These are phyloP conservation scores for Muscidifurax raptorellus DNA, from an alignment of 1,140 invertebrate genomes.

Conservation along the genomic window DNA sequence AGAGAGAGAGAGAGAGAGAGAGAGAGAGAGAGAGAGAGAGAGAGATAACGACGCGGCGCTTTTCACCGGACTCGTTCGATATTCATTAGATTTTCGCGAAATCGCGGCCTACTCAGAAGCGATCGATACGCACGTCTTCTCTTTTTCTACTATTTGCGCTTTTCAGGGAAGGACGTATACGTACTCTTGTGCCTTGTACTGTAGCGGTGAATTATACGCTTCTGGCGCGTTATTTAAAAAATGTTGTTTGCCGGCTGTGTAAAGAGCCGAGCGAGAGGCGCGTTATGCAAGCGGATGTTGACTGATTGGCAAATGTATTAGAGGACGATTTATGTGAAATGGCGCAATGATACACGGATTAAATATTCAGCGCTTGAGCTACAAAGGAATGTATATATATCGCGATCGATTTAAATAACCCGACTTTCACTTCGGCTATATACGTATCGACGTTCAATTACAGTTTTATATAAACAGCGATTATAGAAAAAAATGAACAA, in stretches of 20 bases:
- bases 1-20: not conserved
- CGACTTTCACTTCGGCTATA: too few relatives aligned
- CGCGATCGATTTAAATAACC: not conserved
- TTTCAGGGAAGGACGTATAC: not conserved
- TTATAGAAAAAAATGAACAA: too few relatives aligned
- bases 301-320: slow-evolving; percentile 1
- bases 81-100: slow-evolving; percentile 48
- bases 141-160: not conserved
- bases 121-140: slow-evolving; percentile 13
- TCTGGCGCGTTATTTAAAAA: slow-evolving; percentile 1
- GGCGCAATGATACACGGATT: not conserved
- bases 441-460: too few relatives aligned
- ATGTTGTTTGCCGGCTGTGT: slow-evolving; percentile 2
- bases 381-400: not conserved
- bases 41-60: not conserved
- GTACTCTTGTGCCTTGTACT: too few relatives aligned
- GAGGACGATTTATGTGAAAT: not conserved
- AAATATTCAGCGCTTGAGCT: not conserved
- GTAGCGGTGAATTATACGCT: too few relatives aligned
- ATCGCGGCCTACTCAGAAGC: not conserved
- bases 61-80: slow-evolving; percentile 32
- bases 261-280: not conserved
- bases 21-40: not conserved
- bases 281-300: slow-evolving; percentile 21
- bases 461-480: too few relatives aligned